Evolutionary conservation across 2,797 vertebrate genomes (phyloP).

Genomic region (Ibycter americanus): DNA sequence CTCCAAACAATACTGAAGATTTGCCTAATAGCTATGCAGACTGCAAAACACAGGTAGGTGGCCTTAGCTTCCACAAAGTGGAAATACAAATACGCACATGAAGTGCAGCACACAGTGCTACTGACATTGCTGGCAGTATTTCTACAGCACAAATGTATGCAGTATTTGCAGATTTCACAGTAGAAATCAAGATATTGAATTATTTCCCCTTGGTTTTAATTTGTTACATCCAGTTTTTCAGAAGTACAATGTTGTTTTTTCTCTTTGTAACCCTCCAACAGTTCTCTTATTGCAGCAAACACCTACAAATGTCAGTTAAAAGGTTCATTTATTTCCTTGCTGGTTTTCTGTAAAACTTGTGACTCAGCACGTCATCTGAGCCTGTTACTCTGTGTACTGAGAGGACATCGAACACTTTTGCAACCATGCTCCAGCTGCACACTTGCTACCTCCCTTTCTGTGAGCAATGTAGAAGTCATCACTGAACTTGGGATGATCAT

Average conservation of each 20-base stretch:
- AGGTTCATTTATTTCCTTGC: constrained; percentile 49
- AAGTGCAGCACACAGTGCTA: neutral
- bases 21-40: neutral
- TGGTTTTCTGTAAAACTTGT: constrained; percentile 45
- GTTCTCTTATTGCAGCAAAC: neutral
- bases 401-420: constrained; percentile 11
- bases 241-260: neutral
- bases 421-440: neutral
- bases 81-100: neutral
- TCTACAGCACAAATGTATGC: neutral
- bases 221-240: neutral
- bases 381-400: constrained; percentile 6
- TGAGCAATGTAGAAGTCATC: constrained; percentile 13
- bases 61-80: neutral
- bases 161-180: neutral
- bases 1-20: neutral
- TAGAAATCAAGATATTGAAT: neutral
- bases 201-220: neutral
- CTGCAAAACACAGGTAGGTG: neutral
- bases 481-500: neutral
- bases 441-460: neutral
- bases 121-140: neutral
- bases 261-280: neutral
- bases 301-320: constrained; percentile 22
- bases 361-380: constrained; percentile 39